Evolutionary conservation across 2,888 invertebrate species (phyloP), one percentile per base, ranked within the genome.

Genomic region (Nymphalis c-album): DNA sequence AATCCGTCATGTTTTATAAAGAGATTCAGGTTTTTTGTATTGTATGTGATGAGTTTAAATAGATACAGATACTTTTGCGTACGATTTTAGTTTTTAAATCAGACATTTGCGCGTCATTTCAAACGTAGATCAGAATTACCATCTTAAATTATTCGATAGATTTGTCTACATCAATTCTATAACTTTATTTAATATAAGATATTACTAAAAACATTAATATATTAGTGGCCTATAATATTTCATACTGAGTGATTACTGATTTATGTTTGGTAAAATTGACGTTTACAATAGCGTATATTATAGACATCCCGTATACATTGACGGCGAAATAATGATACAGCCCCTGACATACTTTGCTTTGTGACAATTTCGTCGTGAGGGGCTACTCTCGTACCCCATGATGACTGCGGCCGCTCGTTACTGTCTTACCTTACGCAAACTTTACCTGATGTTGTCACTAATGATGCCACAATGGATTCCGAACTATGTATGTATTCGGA

Each of bases 331-430:
- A 90, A 90, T 88, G 86, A 88, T 84, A 80, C 77, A 77, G 77
- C 78, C 80, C 82, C 85, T 89, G 89, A 88, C 88, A 90, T 80
- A 88, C 78, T 88, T 90, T 86, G 85, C 81, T 83, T 82, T 83
- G 86, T 89, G 87, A 86, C 90, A 90, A 87, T 88, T 88, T 85
- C 81, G 83, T 81, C 76, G 76, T 76, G 76, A 89, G 88, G 87
- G 91, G 85, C 86, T 86, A 85, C 86, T 88, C 86, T 86, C 80
- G 77, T 81, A 78, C 80, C 82, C 84, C 81, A 81, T 86, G 86
- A 87, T 88, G 91, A 88, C 80, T 83, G 83, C 84, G 83, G 82
- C 82, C 84, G 86, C 91, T 92, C 89, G 91, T 92, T 92, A 91
- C 87, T 86, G 88, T 88, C 87, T 85, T 85, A 80, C 82, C 84